A percentile compares a stretch with the other conserved stretches of the same genome.
Evolutionary conservation across 2,888 invertebrate species (phyloP).

Genomic region (Macroteleia sp.): DNA sequence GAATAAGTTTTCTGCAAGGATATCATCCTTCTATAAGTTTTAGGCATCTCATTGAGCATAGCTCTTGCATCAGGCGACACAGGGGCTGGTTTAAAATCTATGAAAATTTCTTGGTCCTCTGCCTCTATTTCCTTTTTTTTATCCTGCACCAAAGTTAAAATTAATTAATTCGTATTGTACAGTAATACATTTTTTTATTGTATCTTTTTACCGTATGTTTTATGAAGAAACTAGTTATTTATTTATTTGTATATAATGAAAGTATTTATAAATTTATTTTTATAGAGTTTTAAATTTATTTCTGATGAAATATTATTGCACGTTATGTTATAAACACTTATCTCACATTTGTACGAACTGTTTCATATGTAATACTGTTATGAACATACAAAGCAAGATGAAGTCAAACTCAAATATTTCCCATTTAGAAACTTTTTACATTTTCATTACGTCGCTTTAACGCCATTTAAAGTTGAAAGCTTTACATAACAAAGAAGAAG

Average conservation of each 20-base stretch:
- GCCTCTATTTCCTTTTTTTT: conserved; percentile 84
- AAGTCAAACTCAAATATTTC: conserved; percentile 4
- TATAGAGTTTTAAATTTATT: no score
- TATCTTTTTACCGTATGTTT: no score
- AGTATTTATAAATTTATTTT: no score
- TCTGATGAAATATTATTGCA: no score
- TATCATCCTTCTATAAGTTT: conserved; percentile 83
- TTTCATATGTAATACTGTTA: not conserved
- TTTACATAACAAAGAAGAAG: conserved; percentile 4
- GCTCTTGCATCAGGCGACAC: conserved; percentile 87
- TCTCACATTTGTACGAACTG: no score
- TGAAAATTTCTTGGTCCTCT: conserved; percentile 92
- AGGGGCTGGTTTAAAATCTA: conserved; percentile 92
- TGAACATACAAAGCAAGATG: not conserved
- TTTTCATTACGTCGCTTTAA: conserved; percentile 11
- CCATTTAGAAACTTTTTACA: conserved; percentile 2
- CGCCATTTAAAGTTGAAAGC: conserved; percentile 15
- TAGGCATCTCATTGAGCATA: conserved; percentile 77
- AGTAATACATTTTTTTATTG: no score
- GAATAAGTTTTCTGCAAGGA: conserved; percentile 90
- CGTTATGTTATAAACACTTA: no score
- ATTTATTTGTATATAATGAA: no score
- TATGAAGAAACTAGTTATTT: no score
- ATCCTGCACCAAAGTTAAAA: conserved; percentile 34
- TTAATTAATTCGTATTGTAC: no score